Conservation (phyloP, 2,888 invertebrate genomes). For the Leptogaster cylindrica region DNA sequence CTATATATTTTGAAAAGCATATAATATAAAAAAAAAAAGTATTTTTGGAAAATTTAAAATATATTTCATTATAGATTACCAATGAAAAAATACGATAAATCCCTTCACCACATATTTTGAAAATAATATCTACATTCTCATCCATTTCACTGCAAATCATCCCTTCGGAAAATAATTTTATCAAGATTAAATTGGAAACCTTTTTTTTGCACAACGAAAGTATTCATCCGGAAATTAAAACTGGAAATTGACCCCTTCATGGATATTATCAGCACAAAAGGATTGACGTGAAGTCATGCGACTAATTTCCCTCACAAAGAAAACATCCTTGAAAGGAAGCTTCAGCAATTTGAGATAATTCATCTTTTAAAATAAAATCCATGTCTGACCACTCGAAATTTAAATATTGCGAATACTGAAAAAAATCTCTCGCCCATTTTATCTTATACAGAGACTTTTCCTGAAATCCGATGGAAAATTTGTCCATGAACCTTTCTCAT, state of each 20-base stretch:
- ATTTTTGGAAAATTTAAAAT: too few relatives aligned
- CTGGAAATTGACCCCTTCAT: constrained; percentile 11
- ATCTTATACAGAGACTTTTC: too few relatives aligned
- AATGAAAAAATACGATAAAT: too few relatives aligned
- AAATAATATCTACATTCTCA: too few relatives aligned
- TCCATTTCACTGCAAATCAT: too few relatives aligned
- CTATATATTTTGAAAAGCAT: too few relatives aligned
- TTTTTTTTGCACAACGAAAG: too few relatives aligned
- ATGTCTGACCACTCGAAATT: constrained; percentile 11
- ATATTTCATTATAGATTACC: too few relatives aligned
- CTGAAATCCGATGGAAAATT: background rate
- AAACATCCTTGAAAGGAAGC: constrained; percentile 7
- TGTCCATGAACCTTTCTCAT: constrained; percentile 14
- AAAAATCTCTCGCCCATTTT: too few relatives aligned
- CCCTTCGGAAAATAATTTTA: too few relatives aligned
- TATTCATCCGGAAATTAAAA: constrained; percentile 38
- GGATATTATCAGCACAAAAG: constrained; percentile 9
- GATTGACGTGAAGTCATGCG: background rate
- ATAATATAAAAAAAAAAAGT: too few relatives aligned
- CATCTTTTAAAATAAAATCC: constrained; percentile 22
- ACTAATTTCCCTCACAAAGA: background rate
- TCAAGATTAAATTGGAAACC: constrained; percentile 29
- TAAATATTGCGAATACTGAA: constrained; percentile 21
- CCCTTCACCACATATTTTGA: too few relatives aligned
- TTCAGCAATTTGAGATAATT: background rate